Evolutionary conservation across 2,113 vertebrate genomes (phyloP), one percentile per base, ranked within the genome.

Genomic region (Microcebus tavaratra): DNA sequence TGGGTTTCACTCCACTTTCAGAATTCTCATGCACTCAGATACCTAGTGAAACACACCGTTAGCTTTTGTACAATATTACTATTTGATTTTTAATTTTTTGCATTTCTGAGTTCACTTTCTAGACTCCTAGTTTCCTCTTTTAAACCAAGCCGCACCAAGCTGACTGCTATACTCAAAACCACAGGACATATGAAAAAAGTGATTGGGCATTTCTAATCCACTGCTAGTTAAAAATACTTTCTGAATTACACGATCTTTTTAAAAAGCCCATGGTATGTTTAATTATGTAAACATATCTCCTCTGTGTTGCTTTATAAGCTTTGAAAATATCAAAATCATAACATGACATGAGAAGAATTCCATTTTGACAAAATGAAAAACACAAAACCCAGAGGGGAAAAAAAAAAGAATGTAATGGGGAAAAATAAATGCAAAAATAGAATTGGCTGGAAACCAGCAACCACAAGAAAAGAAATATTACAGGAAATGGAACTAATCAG

Each of bases 391-490:
- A 93, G 91, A 87, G 79, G 76, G 91, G 84, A 75, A 70, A 63
- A 67, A 84, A 45, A 42, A 39, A 78, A 75, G 68, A 97, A 97
- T 88, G 80, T 70, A 88, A 96, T 1, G 5, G 91, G 50, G 2
- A 72, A 95, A 93, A 97, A 93, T 84, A 93, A 97, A 95, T 63
- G 59, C 94, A 98, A 98, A 98, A 98, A 98, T 98, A 98, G 98
- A 98, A 96, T 88, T 98, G 98, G 98, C 97, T 97, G 39, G 73
- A 98, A 97, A 97, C 95, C 98, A 98, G 97, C 93, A 96, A 97
- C 90, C 97, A 98, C 90, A 98, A 97, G 89, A 98, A 98, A 97
- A 98, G 91, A 97, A 95, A 59, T 90, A 92, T 91, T 88, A 97
- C 98, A 98, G 98, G 98, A 98, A 98, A 98, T 67, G 88, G 95